phyloP scores from a whole-genome alignment of 2,797 vertebrate species.

The Micropoecilia bifurca region DNA sequence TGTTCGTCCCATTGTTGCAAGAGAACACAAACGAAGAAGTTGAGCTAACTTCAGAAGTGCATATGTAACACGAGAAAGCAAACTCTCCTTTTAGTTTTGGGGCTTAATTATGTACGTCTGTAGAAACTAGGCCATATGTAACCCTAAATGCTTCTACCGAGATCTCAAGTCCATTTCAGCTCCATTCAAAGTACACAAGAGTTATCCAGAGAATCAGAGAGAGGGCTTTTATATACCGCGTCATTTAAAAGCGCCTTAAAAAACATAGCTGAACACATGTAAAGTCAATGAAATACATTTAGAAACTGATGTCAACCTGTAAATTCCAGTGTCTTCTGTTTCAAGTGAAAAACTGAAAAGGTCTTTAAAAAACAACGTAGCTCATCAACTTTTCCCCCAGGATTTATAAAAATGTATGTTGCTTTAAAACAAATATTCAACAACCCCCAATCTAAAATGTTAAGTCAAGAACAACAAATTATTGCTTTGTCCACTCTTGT shows the following conservation, averaged over 20 bases:
- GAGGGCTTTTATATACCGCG: constrained; percentile 62
- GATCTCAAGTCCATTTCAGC: constrained; percentile 49
- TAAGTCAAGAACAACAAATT: constrained; percentile 68
- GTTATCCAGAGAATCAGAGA: constrained; percentile 43
- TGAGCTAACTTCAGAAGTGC: constrained; percentile 77
- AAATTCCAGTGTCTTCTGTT: constrained; percentile 63
- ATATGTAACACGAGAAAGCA: constrained; percentile 33
- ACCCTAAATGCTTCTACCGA: constrained; percentile 74
- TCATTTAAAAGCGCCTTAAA: constrained; percentile 79
- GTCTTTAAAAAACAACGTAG: constrained; percentile 67
- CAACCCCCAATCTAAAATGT: constrained; percentile 65
- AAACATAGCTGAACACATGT: constrained; percentile 76
- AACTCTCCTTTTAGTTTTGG: constrained; percentile 76
- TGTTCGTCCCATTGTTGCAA: constrained; percentile 62
- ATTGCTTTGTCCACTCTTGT: constrained; percentile 44
- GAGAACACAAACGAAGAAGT: constrained; percentile 78
- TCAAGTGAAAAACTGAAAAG: constrained; percentile 58
- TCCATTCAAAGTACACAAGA: constrained; percentile 43
- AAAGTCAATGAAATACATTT: constrained; percentile 68
- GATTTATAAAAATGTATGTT: constrained; percentile 62
- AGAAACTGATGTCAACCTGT: constrained; percentile 79
- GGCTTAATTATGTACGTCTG: constrained; percentile 72
- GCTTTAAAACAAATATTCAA: constrained; percentile 59
- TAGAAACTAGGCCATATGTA: constrained; percentile 73
- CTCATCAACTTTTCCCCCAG: constrained; percentile 52